A percentile compares a stretch with the other conserved stretches of the same genome.
These are phyloP conservation scores for Sarcophaga peregrina DNA, from an alignment of 1,140 invertebrate species.

Conservation along the genomic window DNA sequence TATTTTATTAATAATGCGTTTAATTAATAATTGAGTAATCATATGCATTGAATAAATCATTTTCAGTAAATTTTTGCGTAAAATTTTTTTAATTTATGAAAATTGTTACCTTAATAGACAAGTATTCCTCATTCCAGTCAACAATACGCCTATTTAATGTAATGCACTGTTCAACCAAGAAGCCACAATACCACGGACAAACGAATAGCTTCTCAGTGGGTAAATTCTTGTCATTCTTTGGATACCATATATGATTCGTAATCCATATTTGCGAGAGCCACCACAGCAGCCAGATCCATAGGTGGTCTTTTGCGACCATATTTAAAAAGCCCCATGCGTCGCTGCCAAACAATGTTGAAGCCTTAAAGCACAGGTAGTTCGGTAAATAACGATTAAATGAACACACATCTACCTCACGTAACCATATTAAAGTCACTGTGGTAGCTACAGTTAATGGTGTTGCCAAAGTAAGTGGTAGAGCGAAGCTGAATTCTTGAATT, in stretches of 20 bases:
- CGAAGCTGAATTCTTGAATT: constrained; percentile 84
- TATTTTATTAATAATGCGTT: no score
- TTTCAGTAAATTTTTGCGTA: no score
- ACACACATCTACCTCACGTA: constrained; percentile 73
- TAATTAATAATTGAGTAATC: no score
- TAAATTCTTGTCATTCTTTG: constrained; percentile 81
- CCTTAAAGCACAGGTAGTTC: constrained; percentile 76
- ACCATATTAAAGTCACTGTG: constrained; percentile 72
- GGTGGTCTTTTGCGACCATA: constrained; percentile 69
- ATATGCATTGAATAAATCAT: no score
- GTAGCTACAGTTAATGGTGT: constrained; percentile 76
- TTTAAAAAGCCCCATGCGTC: constrained; percentile 59
- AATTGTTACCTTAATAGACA: constrained; percentile 82
- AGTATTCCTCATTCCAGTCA: constrained; percentile 76
- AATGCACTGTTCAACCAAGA: constrained; percentile 88
- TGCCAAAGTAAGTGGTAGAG: constrained; percentile 79
- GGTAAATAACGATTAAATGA: constrained; percentile 72
- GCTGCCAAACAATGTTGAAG: not conserved
- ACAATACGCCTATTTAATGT: constrained; percentile 83
- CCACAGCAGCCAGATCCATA: constrained; percentile 81
- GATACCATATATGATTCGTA: constrained; percentile 84
- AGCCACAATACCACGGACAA: constrained; percentile 82
- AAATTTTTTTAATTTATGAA: not conserved
- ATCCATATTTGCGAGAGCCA: constrained; percentile 84
- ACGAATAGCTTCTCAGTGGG: constrained; percentile 85